Base-by-base conservation (phyloP, 2,888 invertebrate species). In the Lottia gigantea region DNA sequence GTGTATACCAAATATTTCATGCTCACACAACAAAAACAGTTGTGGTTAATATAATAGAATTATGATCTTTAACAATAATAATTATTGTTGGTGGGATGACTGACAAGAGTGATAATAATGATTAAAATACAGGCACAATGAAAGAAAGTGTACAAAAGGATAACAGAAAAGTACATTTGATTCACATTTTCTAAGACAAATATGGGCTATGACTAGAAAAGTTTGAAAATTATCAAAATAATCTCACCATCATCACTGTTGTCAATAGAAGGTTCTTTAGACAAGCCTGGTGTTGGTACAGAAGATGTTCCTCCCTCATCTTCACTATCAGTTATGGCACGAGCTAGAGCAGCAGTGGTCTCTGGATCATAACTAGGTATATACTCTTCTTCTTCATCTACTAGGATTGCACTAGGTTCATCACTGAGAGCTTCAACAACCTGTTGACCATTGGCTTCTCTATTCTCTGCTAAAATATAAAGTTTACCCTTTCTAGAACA, bases 281-380 rank as follows among this genome's bases (percentile, higher is more conserved):
- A 84, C 46, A 83, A 70, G 46, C 76, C 65, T 19, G 80, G 78
- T 1, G 82, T 80, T 8, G 80, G 75, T 16, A 81, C 66, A 12
- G 81, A 78, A 14, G 80, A 78, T 1, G 80, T 77, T 1, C 79
- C 78, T 14, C 80, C 78, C 63, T 85, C 86, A 61, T 86, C 87
- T 64, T 87, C 87, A 64, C 84, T 84, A 72, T 86, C 86, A 16
- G 85, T 85, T 66, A 83, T 82, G 15, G 83, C 82, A 31, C 82
- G 78, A n/a, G 85, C 82, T n/a, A 86, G 76, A 25, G 83, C 84
- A n/a, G 84, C 85, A 0, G 83, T 80, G 31, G 83, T 76, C 25
- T 76, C 76, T 0, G 84, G 83, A 72, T 83, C 82, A 23, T 55
- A 55, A 14, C 23, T 23, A 4, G 55, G 55, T 15, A 23, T 23